Conservation (phyloP, 2,888 invertebrate genomes). For the Caradrina kadenii region DNA sequence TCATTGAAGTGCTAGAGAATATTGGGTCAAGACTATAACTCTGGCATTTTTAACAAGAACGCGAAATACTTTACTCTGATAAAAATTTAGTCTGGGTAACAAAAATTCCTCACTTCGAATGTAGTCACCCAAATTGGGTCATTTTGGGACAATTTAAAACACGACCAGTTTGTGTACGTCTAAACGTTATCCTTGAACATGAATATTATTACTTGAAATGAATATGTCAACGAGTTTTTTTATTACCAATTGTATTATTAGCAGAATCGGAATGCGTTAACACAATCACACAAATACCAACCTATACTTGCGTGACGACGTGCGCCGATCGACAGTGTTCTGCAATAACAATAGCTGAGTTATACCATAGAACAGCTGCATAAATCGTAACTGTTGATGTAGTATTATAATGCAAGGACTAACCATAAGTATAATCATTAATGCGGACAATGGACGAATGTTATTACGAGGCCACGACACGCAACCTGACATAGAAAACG, state of each 20-base stretch:
- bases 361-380: slow-evolving; percentile 38
- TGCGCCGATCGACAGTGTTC: not conserved
- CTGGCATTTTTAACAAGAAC: not conserved
- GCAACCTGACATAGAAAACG: slow-evolving; percentile 61
- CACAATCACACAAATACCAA: slow-evolving; percentile 16
- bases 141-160: too few relatives aligned
- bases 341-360: slow-evolving; percentile 43
- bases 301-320: slow-evolving; percentile 16
- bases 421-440: slow-evolving; percentile 12
- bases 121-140: too few relatives aligned
- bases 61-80: too few relatives aligned
- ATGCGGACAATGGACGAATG: slow-evolving; percentile 72
- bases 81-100: too few relatives aligned
- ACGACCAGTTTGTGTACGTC: not conserved
- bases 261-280: not conserved
- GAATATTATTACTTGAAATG: not conserved
- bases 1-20: slow-evolving; percentile 20
- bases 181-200: not conserved
- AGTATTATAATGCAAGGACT: slow-evolving; percentile 1
- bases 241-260: not conserved
- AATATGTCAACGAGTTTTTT: not conserved
- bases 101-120: too few relatives aligned
- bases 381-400: slow-evolving; percentile 22
- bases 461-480: slow-evolving; percentile 76
- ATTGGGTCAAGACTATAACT: slow-evolving; percentile 9